Percentiles rank a stretch among this genome's conserved stretches.
Conservation (phyloP, 2,888 invertebrate species). For the Encarsia formosa region DNA sequence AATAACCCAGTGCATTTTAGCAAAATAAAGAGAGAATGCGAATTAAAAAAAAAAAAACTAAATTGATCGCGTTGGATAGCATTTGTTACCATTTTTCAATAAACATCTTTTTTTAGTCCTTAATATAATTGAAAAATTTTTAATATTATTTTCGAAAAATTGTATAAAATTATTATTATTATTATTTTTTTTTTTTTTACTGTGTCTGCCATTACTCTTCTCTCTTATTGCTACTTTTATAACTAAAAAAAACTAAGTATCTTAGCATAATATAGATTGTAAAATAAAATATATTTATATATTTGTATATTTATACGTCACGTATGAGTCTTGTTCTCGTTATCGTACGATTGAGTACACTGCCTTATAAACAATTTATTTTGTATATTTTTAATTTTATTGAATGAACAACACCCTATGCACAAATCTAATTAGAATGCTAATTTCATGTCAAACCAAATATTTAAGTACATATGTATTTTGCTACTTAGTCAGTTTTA, state of each 20-base stretch:
- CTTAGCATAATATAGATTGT: slow-evolving; percentile 43
- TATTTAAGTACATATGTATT: slow-evolving; percentile 50
- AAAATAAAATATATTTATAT: slow-evolving; percentile 40
- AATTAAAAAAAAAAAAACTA: too few species aligned
- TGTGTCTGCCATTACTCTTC: not conserved
- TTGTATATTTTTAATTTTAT: slow-evolving; percentile 46
- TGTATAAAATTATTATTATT: too few species aligned
- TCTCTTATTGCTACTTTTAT: slow-evolving; percentile 29
- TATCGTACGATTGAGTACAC: slow-evolving; percentile 42
- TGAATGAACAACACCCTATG: not conserved
- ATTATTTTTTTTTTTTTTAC: not conserved
- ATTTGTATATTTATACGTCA: slow-evolving; percentile 33
- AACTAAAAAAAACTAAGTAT: slow-evolving; percentile 36
- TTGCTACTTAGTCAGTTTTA: slow-evolving; percentile 47
- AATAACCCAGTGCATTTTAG: too few species aligned
- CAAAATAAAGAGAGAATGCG: too few species aligned
- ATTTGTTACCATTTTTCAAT: slow-evolving; percentile 9
- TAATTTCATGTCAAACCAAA: slow-evolving; percentile 46
- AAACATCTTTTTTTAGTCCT: not conserved
- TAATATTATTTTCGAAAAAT: not conserved
- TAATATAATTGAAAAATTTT: too few species aligned
- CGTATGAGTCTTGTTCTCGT: slow-evolving; percentile 46
- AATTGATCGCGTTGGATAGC: too few species aligned
- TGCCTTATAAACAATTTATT: too few species aligned
- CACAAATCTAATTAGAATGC: slow-evolving; percentile 40